Base-by-base conservation (phyloP, 1,140 invertebrate species). In the Pantala flavescens region DNA sequence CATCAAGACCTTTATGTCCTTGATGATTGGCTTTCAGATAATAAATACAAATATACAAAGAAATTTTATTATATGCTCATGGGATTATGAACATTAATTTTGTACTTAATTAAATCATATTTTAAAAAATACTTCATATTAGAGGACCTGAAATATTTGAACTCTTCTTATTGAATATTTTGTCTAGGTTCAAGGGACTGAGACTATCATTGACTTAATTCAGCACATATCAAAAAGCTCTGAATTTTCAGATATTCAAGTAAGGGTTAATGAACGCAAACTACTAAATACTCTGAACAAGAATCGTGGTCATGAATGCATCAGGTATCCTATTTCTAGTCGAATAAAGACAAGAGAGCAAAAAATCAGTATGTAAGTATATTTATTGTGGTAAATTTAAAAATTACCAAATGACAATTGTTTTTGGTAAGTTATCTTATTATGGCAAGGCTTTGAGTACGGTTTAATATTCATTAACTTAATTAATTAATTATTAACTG, bases 341-440 rank as follows among this genome's bases (percentile, higher is more conserved):
- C 88, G 86, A 78, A 88, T 90, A 43, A 88, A 83, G 74, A 87
- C 84, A 19, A 83, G 82, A 74, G 84, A 88, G 74, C 87, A 88
- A 88, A 91, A 91, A 82, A 81, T 89, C 5, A 89, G 88, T 79
- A 88, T 87, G 89, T 89, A 81, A 82, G 79, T 76, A 63, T 7
- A 19, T 63, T 63, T 21, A 63, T 1, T 7, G 3, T 7, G 28
- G 28, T 36, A 36, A 9, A 36, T 36, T 36, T 36, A 36, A 36
- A 24, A 72, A 72, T 72, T 19, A 72, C 19, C 2, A n/a, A n/a
- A n/a, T n/a, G n/a, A n/a, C n/a, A n/a, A n/a, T n/a, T n/a, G n/a
- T n/a, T n/a, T n/a, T n/a, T n/a, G n/a, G n/a, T n/a, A n/a, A n/a
- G n/a, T n/a, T n/a, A n/a, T 21, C 12, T 19, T 14, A 28, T 19